Percentiles rank a stretch among this genome's conserved stretches.
Evolutionary conservation across 2,888 invertebrate genomes (phyloP).

Genomic region (Tenthredo distinguenda): DNA sequence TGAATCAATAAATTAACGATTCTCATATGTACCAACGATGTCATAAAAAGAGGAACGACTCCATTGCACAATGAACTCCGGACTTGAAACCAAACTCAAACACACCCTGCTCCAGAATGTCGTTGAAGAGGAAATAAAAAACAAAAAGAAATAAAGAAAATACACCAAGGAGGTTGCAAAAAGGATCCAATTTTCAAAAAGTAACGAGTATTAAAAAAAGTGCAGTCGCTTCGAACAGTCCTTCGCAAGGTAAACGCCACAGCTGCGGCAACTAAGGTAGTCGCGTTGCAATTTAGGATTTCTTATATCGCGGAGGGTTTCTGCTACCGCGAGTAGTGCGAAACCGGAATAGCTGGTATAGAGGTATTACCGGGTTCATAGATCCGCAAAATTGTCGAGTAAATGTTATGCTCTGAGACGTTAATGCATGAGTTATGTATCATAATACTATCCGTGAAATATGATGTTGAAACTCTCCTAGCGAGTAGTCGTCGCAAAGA

Average conservation of each 20-base stretch:
- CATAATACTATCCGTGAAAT: constrained; percentile 38
- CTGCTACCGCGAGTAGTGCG: background rate
- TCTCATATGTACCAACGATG: background rate
- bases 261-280: background rate
- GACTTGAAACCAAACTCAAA: background rate
- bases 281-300: background rate
- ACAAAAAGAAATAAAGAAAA: background rate
- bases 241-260: background rate
- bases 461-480: constrained; percentile 29
- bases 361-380: background rate
- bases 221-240: background rate
- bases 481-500: constrained; percentile 3
- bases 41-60: background rate
- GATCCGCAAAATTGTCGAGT: background rate
- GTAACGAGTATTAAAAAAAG: background rate
- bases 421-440: constrained; percentile 27
- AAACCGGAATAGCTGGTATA: background rate
- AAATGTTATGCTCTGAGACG: background rate
- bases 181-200: background rate
- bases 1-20: background rate
- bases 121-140: background rate
- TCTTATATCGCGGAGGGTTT: background rate
- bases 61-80: background rate
- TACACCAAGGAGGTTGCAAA: background rate
- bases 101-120: background rate